Percentiles rank a stretch among this genome's conserved stretches.
Evolutionary conservation across 2,888 invertebrate species (phyloP).

Genomic region (Dicycla oo): DNA sequence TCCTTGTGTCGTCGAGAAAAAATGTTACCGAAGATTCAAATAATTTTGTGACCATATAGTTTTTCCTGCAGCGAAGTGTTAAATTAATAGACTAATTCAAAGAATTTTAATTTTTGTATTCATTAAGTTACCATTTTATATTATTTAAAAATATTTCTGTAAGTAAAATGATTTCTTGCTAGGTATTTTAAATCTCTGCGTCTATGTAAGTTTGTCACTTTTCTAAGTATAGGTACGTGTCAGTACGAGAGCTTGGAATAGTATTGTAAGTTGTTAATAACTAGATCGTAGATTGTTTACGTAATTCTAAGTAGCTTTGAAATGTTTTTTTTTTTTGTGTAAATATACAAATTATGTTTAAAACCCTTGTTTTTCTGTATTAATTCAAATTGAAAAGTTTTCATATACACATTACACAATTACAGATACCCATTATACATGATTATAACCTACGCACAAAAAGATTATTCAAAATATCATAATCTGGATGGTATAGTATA

Average conservation of each 20-base stretch:
- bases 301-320: slow-evolving; percentile 73
- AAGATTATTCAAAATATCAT: not conserved
- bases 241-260: slow-evolving; percentile 56
- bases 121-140: slow-evolving; percentile 27
- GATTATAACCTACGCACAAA: too few species aligned
- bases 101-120: not conserved
- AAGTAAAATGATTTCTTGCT: not conserved
- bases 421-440: not conserved
- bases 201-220: slow-evolving; percentile 38
- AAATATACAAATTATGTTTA: slow-evolving; percentile 82
- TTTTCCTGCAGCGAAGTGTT: not conserved
- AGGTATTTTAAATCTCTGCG: not conserved
- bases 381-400: not conserved
- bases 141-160: not conserved
- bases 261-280: slow-evolving; percentile 64
- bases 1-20: not conserved
- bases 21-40: slow-evolving; percentile 18
- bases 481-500: too few species aligned
- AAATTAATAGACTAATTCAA: not conserved
- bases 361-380: slow-evolving; percentile 48
- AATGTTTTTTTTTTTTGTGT: slow-evolving; percentile 78
- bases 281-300: slow-evolving; percentile 61
- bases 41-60: not conserved
- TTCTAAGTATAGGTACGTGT: slow-evolving; percentile 8
- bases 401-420: not conserved